These are phyloP conservation scores for Tauraco erythrolophus DNA, from an alignment of 2,113 vertebrate genomes.

Conservation along the genomic window DNA sequence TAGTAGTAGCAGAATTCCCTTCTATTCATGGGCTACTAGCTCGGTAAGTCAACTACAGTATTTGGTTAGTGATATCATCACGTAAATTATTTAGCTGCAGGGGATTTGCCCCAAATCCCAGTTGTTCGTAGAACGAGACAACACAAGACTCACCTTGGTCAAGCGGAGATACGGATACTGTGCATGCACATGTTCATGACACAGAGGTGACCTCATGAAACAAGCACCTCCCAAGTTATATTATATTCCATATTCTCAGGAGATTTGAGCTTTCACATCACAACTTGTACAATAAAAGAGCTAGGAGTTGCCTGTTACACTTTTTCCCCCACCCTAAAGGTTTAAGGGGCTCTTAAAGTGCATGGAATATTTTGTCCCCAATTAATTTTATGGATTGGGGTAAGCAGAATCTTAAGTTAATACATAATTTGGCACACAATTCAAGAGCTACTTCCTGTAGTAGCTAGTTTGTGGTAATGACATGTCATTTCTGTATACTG, in stretches of 20 bases:
- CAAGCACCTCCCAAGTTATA: neutral
- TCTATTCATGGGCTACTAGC: neutral
- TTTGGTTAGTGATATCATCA: neutral
- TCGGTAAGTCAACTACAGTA: neutral
- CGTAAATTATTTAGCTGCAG: neutral
- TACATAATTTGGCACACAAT: constrained; percentile 4
- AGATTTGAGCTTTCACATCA: neutral
- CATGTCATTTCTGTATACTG: constrained; percentile 46
- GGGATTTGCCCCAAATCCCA: neutral
- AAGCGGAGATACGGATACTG: neutral
- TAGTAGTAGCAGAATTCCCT: no score
- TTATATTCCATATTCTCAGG: neutral
- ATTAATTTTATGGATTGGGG: neutral
- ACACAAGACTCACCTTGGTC: neutral
- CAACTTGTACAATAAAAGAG: neutral
- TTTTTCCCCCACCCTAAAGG: neutral
- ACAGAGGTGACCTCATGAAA: neutral
- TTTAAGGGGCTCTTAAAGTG: neutral
- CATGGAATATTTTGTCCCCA: neutral
- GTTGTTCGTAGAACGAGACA: neutral
- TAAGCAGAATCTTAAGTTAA: constrained; percentile 7
- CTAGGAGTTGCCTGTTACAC: neutral
- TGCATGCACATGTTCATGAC: neutral
- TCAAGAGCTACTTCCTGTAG: constrained; percentile 42
- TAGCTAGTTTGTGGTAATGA: constrained; percentile 36